phyloP scores from a whole-genome alignment of 2,888 invertebrate species.

The Fragum whitleyi region DNA sequence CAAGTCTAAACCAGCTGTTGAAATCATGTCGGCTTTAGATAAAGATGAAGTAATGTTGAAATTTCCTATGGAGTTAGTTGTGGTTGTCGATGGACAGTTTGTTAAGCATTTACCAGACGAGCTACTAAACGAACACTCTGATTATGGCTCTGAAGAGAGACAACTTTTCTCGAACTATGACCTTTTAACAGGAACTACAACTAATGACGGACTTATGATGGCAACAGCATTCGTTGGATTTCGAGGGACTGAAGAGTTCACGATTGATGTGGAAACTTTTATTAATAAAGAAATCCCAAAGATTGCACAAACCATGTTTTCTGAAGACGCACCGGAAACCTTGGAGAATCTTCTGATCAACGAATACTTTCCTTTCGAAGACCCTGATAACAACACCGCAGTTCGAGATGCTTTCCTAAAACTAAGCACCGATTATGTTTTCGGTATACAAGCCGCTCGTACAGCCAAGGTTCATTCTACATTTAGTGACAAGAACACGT shows the following conservation, averaged over 20 bases:
- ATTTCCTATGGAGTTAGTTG: constrained; percentile 87
- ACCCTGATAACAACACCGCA: constrained; percentile 28
- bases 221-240: constrained; percentile 90
- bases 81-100: constrained; percentile 93
- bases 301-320: neutral
- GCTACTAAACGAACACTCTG: constrained; percentile 89
- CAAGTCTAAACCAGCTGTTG: constrained; percentile 42
- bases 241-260: constrained; percentile 91
- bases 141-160: constrained; percentile 88
- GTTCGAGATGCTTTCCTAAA: constrained; percentile 17
- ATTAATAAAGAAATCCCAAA: constrained; percentile 2
- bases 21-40: constrained; percentile 51
- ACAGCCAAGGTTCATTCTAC: constrained; percentile 22
- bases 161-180: constrained; percentile 86
- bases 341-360: constrained; percentile 13
- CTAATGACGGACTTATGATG: constrained; percentile 91
- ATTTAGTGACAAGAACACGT: constrained; percentile 21
- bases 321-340: constrained; percentile 21
- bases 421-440: constrained; percentile 37
- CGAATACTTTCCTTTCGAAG: constrained; percentile 38
- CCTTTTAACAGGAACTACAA: constrained; percentile 96
- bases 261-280: constrained; percentile 7
- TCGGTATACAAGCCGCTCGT: constrained; percentile 24
- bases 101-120: constrained; percentile 88
- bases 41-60: constrained; percentile 30